phyloP scores from a whole-genome alignment of 1,140 invertebrate species.

The Wasmannia auropunctata region DNA sequence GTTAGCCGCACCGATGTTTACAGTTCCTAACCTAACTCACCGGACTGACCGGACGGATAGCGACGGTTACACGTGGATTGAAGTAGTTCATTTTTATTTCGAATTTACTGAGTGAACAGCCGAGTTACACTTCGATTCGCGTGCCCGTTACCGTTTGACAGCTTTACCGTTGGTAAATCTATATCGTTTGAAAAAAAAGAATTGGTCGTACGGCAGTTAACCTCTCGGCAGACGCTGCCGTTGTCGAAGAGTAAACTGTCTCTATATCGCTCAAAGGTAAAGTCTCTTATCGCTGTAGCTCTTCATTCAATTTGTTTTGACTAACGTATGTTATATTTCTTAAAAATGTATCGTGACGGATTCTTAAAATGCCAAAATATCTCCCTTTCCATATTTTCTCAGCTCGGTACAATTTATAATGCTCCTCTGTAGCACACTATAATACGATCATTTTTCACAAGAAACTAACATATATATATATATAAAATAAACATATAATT shows the following conservation, averaged over 20 bases:
- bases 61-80: not conserved
- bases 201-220: not conserved
- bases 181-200: not conserved
- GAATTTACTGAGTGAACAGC: not conserved
- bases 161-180: not conserved
- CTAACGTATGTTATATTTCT: not conserved
- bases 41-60: not conserved
- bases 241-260: not conserved
- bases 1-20: not conserved
- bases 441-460: not conserved
- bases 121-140: not conserved
- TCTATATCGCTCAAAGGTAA: conserved; percentile 38
- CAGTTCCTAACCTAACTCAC: too few species aligned
- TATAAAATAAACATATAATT: too few species aligned
- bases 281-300: not conserved
- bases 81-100: not conserved
- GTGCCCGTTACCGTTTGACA: too few species aligned
- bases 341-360: not conserved
- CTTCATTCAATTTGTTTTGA: too few species aligned
- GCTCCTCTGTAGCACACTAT: not conserved
- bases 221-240: not conserved
- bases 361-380: not conserved
- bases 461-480: not conserved
- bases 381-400: not conserved
- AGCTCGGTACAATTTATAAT: not conserved